Base-by-base conservation (phyloP, 2,797 vertebrate species). In the Chrosomus eos region DNA sequence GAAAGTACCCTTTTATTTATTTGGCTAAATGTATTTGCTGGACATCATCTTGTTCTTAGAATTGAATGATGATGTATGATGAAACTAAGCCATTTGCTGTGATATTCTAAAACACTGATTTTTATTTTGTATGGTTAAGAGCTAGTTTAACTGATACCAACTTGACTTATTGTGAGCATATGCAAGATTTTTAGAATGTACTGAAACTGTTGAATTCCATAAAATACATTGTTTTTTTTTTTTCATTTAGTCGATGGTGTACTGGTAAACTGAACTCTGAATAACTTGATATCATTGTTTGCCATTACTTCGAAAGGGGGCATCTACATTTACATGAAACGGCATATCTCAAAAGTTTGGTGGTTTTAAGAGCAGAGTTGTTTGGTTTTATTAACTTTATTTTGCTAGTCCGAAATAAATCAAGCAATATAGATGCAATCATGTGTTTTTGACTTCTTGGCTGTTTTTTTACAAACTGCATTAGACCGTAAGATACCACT, bases 401-500 rank as follows among this genome's bases (percentile, higher is more conserved):
- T 64, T 83, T 45, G 16, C 3, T 16, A 51, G 60, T n/a, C 18
- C 43, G 10, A 58, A 83, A 83, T 83, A 53, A 83, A 83, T 67
- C 33, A 55, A 14, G 16, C 7, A 21, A 16, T 45, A 23, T 23
- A n/a, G 13, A 62, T 51, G 14, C 23, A n/a, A 66, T 64, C 16
- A 36, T 64, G 9, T 75, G 60, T 2, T 18, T 13, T 40, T 68
- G 66, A 36, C 45, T 36, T 38, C 10, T 71, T 7, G 16, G 9
- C 9, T 60, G 2, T 43, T 28, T 51, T 51, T 19, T 38, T 58
- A 38, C 21, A 26, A 28, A 77, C 74, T 77, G 53, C n/a, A 2
- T 18, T 26, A 40, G 3, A 36, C 21, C 16, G 7, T 75, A 33
- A 60, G 36, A 6, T 4, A 11, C 14, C 23, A 40, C 23, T 19